These are phyloP conservation scores for Oryzias woworae DNA, from an alignment of 2,113 vertebrate genomes.

Conservation along the genomic window DNA sequence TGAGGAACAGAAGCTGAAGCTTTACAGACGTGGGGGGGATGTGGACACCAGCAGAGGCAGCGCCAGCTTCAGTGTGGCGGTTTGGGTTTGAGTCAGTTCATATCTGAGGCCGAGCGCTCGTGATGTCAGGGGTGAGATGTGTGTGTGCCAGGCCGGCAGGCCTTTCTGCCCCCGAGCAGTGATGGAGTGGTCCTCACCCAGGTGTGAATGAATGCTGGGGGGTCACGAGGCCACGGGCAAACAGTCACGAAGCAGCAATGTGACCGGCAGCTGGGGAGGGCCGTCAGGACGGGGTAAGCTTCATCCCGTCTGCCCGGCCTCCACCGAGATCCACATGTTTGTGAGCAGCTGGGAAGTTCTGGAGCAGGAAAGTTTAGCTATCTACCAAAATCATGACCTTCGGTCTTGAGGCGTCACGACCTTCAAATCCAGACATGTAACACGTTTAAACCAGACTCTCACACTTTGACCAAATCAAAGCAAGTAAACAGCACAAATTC, in stretches of 20 bases:
- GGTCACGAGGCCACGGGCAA: constrained; percentile 74
- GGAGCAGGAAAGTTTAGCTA: not conserved
- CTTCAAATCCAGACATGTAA: too few relatives aligned
- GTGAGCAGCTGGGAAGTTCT: not conserved
- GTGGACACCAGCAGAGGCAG: too few relatives aligned
- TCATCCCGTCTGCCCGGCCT: constrained; percentile 8
- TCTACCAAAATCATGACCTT: too few relatives aligned
- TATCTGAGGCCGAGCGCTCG: constrained; percentile 1
- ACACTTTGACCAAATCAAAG: too few relatives aligned
- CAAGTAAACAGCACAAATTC: too few relatives aligned
- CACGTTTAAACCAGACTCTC: too few relatives aligned
- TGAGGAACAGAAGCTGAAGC: too few relatives aligned
- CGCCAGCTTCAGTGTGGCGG: not conserved
- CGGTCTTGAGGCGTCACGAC: too few relatives aligned
- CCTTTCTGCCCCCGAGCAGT: constrained; percentile 38
- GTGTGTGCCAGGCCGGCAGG: constrained; percentile 42
- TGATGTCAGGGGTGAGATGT: constrained; percentile 56
- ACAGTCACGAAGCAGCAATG: constrained; percentile 72
- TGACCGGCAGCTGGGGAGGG: constrained; percentile 69
- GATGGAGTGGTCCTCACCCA: constrained; percentile 76
- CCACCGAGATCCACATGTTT: too few relatives aligned
- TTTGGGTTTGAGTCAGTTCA: constrained; percentile 2
- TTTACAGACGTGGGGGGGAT: too few relatives aligned
- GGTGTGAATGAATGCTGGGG: constrained; percentile 76
- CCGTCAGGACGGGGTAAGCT: constrained; percentile 34